Evolutionary conservation across 2,888 invertebrate genomes (phyloP), one percentile per base, ranked within the genome.

Genomic region (Dryobotodes eremita): DNA sequence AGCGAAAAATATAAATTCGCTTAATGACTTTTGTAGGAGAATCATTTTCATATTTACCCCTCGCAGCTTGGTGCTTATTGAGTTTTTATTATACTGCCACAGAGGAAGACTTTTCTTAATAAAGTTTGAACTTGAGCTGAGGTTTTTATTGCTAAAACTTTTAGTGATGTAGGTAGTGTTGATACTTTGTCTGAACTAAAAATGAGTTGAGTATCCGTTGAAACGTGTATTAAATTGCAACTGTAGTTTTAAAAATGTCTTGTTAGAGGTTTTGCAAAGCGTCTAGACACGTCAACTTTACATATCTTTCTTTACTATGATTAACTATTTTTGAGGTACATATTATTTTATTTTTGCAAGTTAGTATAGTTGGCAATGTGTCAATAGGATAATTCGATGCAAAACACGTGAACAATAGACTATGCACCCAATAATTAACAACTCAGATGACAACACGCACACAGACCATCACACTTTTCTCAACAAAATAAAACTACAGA

Each of bases 1-100:
- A 84, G 87, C 84, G 86, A 89, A 91, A 92, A 93, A 92, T 93
- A 93, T 94, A 93, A 94, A 95, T 94, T 93, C 91, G 85, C 91
- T 92, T 94, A 94, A 93, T 93, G 93, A 93, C 92, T 84, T 84
- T 82, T 72, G 79, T 83, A 79, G 85, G 81, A 88, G 87, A 92
- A 91, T 93, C 89, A 92, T 91, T 92, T 91, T 92, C 91, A 92
- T 92, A 92, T 92, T 92, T 91, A 84, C 87, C 48, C 75, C 80
- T 82, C 82, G 81, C 79, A 71, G 80, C 82, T 87, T 71, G 57
- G 75, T 86, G 79, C 84, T 86, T 80, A 80, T 84, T 79, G 83
- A 53, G 87, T 84, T 89, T 87, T 87, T 89, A 86, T 87, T 86
- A 76, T 74, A 73, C 74, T 62, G 26, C 76, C 69, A 46, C 70